Base-by-base conservation (phyloP, 2,797 vertebrate genomes). In the Clarias fuscus region DNA sequence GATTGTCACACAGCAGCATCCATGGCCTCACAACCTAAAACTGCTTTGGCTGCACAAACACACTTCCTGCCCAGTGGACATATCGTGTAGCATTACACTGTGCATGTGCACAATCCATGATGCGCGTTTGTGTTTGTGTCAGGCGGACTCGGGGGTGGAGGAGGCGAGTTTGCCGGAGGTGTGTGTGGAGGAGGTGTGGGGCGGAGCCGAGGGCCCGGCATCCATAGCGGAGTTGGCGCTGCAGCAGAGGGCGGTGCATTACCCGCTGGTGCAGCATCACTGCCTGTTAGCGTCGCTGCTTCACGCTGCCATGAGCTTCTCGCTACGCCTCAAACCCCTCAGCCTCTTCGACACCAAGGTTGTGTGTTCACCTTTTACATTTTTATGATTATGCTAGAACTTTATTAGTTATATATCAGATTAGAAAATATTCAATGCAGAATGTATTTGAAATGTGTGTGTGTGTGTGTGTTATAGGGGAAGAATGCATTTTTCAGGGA, bases 401-500 rank as follows among this genome's bases (percentile, higher is more conserved):
- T 37, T 37, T 37, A 37, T 37, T 37, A 37, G 4, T 37, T 37
- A 4, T 4, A 56, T 56, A 56, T 11, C 53, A 2, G 40, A 24
- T 53, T 53, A 7, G 11, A 75, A 75, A 75, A 76, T 30, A 76
- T 18, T 3, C 0, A 2, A 48, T 10, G 11, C 11, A 48, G 10
- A 48, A 0, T 3, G 65, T 92, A 48, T 40, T 24, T n/a, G 15
- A 8, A 37, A 18, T 40, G 6, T 40, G 56, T 33, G 53, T 30
- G 75, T 75, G 37, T 72, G 71, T 76, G 43, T 56, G 15, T 75
- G 5, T 30, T 71, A 70, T 88, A 99, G 98, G 98, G 98, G 40
- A 99, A 98, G 93, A 99, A 98, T 71, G 98, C 98, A 2, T 99
- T 99, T 95, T 99, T 99, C 93, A 97, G 97, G 93, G 98, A 99